phyloP scores from a whole-genome alignment of 2,113 vertebrate species.

The Gambusia affinis region DNA sequence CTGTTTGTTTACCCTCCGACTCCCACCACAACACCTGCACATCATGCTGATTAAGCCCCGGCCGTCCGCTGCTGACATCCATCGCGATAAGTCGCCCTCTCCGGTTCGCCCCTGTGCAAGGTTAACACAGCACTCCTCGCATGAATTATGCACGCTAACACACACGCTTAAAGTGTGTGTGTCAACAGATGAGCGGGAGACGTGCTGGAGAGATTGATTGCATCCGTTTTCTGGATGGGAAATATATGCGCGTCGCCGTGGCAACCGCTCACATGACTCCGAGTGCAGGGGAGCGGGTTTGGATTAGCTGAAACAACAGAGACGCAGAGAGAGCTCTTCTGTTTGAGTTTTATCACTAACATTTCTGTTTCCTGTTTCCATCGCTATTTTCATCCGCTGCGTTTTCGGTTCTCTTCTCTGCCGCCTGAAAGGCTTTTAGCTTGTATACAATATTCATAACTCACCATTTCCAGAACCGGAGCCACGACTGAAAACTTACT shows the following conservation, averaged over 20 bases:
- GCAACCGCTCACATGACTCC: slow-evolving; percentile 29
- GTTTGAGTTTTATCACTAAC: neutral
- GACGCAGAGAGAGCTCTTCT: neutral
- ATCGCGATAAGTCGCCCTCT: no score
- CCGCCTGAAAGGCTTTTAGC: slow-evolving; percentile 46
- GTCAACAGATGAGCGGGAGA: neutral
- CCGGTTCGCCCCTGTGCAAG: neutral
- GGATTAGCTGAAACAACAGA: neutral
- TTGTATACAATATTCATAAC: slow-evolving; percentile 64
- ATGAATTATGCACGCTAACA: slow-evolving; percentile 49
- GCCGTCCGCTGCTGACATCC: no score
- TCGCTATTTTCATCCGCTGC: slow-evolving; percentile 38
- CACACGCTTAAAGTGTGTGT: neutral
- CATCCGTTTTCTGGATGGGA: slow-evolving; percentile 30
- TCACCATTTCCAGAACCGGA: slow-evolving; percentile 32
- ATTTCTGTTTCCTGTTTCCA: slow-evolving; percentile 17
- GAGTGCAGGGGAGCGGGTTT: slow-evolving; percentile 8
- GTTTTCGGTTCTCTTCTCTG: neutral
- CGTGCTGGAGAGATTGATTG: neutral
- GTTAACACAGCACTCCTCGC: slow-evolving; percentile 32
- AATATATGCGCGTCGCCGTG: slow-evolving; percentile 37
- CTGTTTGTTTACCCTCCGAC: no score
- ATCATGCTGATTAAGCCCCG: no score
- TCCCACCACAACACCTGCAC: no score
- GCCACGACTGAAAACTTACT: slow-evolving; percentile 6